A percentile compares a stretch with the other conserved stretches of the same genome.
Conservation (phyloP, 1,140 invertebrate species). For the Meloidogyne chitwoodi region DNA sequence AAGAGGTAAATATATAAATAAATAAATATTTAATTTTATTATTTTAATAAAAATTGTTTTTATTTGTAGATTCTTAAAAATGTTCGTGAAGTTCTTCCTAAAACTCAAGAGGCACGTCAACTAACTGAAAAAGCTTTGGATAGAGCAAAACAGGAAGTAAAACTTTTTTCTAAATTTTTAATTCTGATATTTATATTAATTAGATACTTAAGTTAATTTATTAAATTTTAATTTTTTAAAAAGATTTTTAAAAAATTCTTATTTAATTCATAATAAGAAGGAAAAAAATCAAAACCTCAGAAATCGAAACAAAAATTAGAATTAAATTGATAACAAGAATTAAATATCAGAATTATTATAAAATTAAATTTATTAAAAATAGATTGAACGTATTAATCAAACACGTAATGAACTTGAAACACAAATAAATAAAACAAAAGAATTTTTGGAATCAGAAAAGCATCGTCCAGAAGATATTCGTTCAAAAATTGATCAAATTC, state of each 20-base stretch:
- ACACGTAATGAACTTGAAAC: conserved; percentile 39
- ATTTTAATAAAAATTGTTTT: neutral
- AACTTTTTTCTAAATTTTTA: neutral
- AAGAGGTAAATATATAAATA: conserved; percentile 35
- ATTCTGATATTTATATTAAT: too few species aligned
- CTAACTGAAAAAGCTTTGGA: conserved; percentile 9
- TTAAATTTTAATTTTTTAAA: too few species aligned
- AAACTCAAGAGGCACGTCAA: conserved; percentile 30
- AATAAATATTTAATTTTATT: too few species aligned
- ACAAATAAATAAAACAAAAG: conserved; percentile 45
- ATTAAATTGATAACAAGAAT: too few species aligned
- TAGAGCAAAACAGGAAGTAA: conserved; percentile 16
- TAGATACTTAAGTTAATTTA: too few species aligned
- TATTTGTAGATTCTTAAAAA: conserved; percentile 27
- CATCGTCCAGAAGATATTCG: conserved; percentile 51
- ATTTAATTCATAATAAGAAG: too few species aligned
- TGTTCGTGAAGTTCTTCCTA: conserved; percentile 32
- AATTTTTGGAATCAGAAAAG: conserved; percentile 47
- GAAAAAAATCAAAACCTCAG: too few species aligned
- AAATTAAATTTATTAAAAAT: neutral
- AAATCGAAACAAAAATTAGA: too few species aligned
- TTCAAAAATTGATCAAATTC: conserved; percentile 48
- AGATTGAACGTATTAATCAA: conserved; percentile 37
- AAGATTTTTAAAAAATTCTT: too few species aligned
- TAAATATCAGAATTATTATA: neutral